phyloP scores from a whole-genome alignment of 2,797 vertebrate genomes.

The Eulemur coronatus region DNA sequence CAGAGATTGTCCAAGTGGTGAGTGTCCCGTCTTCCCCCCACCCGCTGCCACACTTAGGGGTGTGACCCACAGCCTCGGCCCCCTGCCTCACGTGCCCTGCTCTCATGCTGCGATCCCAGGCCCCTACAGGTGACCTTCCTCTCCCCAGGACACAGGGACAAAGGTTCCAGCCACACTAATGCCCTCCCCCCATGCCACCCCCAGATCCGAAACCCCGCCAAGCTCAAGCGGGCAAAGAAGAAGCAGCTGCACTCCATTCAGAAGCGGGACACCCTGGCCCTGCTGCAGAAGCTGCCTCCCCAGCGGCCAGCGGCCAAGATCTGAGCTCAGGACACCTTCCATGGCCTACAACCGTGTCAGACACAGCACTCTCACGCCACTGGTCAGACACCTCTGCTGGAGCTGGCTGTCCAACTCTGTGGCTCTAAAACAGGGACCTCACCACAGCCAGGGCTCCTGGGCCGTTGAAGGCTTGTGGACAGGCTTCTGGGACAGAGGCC shows the following conservation, averaged over 20 bases:
- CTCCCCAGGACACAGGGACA: background rate
- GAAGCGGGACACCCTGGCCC: constrained; percentile 93
- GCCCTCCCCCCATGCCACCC: accelerated
- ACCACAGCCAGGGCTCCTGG: background rate
- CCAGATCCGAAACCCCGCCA: constrained; percentile 94
- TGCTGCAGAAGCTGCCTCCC: constrained; percentile 85
- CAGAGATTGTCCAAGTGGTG: constrained; percentile 97
- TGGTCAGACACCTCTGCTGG: accelerated
- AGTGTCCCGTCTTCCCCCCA: constrained; percentile 50
- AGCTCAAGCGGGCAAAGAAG: constrained; percentile 96
- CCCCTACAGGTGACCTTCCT: accelerated
- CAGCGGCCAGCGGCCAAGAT: background rate
- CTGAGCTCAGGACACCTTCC: constrained; percentile 30
- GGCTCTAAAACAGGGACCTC: background rate
- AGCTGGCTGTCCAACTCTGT: accelerated
- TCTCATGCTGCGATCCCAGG: accelerated
- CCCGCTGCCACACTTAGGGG: background rate
- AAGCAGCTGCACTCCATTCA: constrained; percentile 92
- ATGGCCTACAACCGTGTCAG: background rate
- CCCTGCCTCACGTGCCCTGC: accelerated
- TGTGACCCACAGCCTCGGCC: background rate
- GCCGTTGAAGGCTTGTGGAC: background rate
- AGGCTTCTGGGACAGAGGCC: background rate
- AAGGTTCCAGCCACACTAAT: accelerated
- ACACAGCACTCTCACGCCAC: accelerated